These are phyloP conservation scores for Nyctibius bracteatus DNA, from an alignment of 2,113 vertebrate genomes.

Conservation along the genomic window DNA sequence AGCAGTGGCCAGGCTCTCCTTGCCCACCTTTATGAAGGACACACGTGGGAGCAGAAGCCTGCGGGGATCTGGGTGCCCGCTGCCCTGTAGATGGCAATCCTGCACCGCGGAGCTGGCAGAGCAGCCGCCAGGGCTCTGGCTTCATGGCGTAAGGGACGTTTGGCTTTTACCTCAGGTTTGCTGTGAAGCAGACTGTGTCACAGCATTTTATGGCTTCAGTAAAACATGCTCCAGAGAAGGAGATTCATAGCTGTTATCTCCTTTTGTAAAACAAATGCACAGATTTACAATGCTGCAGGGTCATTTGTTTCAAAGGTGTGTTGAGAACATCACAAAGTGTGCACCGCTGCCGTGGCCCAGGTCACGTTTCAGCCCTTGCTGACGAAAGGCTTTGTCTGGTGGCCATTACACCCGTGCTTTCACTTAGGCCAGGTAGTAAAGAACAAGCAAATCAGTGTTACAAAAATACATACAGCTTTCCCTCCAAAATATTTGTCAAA, in stretches of 20 bases:
- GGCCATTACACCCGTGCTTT: not conserved
- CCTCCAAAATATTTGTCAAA: not conserved
- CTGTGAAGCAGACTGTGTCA: not conserved
- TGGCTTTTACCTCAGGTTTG: not conserved
- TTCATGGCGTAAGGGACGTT: not conserved
- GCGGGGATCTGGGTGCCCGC: not conserved
- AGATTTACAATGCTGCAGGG: not conserved
- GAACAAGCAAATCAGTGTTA: not conserved
- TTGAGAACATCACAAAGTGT: not conserved
- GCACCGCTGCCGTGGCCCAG: not conserved
- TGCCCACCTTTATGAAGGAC: not conserved
- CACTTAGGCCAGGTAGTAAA: not conserved
- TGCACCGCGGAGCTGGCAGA: not conserved
- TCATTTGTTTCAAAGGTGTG: not conserved
- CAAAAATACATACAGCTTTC: not conserved
- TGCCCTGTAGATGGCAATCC: conserved; percentile 42
- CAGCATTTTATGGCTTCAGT: not conserved
- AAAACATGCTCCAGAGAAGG: not conserved
- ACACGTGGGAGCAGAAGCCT: rapidly evolving
- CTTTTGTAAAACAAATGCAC: not conserved
- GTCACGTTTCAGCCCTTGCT: not conserved
- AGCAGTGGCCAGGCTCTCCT: not conserved
- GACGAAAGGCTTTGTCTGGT: not conserved
- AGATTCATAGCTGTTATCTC: not conserved
- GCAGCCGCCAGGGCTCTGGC: not conserved